Evolutionary conservation across 2,797 vertebrate species (phyloP), one percentile per base, ranked within the genome.

Genomic region (Smutsia gigantea): DNA sequence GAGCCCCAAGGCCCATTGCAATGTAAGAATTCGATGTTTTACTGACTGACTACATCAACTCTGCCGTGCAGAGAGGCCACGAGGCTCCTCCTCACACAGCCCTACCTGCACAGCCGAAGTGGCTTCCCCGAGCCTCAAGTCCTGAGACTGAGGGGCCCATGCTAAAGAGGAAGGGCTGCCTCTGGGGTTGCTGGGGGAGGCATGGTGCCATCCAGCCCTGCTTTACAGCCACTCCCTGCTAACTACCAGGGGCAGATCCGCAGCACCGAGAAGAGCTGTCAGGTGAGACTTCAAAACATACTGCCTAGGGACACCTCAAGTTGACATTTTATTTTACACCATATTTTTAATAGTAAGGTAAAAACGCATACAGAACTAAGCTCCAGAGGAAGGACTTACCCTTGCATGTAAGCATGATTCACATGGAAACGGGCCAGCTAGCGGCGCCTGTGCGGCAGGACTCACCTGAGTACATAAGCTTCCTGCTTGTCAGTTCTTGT

Each of bases 401-500:
- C 31, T 90, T 82, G 57, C 79, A 79, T 14, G 37, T 46, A 46
- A 69, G 34, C 68, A 63, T 34, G 71, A 84, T 69, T 55, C 51
- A 77, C 10, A 46, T 21, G 2, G 27, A 63, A 75, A 68, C 1
- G 3, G 0, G 29, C 51, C 64, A 23, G n/a, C 29, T 79, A 78
- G 12, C 34, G 42, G 12, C 46, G 42, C 5, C 37, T 90, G 71
- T 21, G 93, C 49, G 23, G 42, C 0, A 83, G 85, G 9, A 98
- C 99, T 99, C 98, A 99, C 99, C 99, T 99, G 99, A 99, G 99
- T 99, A 99, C 99, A 99, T 99, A 99, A 99, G 99, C 99, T 99
- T 99, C 99, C 99, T 99, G 99, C 99, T 99, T 99, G 99, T 99
- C 99, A 98, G 99, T 99, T 99, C 99, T 99, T 99, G 99, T 99